These are phyloP conservation scores for Vulpes vulpes DNA, from an alignment of 2,113 vertebrate species.

Conservation along the genomic window DNA sequence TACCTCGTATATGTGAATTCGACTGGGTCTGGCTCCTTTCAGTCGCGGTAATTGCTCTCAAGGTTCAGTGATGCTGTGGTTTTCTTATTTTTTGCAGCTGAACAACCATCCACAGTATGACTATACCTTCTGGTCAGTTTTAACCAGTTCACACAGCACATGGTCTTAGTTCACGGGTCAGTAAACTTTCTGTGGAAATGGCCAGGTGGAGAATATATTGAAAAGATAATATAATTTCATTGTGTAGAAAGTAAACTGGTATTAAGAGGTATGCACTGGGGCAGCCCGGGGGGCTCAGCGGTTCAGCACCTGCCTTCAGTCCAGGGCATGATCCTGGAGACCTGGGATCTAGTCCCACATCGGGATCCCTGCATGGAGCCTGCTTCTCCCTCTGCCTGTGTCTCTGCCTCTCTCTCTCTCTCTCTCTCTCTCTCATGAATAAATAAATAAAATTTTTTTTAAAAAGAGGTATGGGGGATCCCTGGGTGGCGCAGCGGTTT, in stretches of 20 bases:
- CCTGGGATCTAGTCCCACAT: no score
- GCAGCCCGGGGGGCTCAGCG: background rate
- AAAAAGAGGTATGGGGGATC: background rate
- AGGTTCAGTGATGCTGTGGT: background rate
- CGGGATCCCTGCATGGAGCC: no score
- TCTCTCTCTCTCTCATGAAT: no score
- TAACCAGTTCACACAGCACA: background rate
- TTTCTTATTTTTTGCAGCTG: background rate
- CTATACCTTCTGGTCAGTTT: background rate
- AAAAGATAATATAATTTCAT: background rate
- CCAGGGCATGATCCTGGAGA: no score
- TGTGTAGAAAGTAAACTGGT: background rate
- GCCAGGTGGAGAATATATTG: background rate
- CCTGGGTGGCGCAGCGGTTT: no score
- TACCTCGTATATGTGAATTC: background rate
- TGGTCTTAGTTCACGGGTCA: background rate
- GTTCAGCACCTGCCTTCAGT: no score
- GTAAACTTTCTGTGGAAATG: background rate
- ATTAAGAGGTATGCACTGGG: background rate
- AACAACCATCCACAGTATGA: no score
- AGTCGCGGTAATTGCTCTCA: fast-evolving
- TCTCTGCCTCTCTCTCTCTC: no score
- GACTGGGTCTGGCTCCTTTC: no score
- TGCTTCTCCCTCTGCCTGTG: background rate
- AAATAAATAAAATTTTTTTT: background rate